Evolutionary conservation across 2,797 vertebrate species (phyloP), one percentile per base, ranked within the genome.

Genomic region (Balearica regulorum): DNA sequence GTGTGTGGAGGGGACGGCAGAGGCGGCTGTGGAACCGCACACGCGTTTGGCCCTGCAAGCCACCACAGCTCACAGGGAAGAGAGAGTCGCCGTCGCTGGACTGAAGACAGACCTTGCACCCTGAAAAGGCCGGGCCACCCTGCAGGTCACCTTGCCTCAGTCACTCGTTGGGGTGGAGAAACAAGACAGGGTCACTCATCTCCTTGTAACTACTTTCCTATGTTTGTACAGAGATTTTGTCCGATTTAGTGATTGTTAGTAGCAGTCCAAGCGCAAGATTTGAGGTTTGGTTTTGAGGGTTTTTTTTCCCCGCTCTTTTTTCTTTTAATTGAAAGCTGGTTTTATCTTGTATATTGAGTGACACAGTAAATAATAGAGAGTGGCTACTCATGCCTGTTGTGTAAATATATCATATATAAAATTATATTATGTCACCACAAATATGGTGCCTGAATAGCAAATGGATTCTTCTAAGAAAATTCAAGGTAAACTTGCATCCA

Each of bases 371-470:
- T 86, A 84, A 87, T n/a, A 93, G 77, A 93, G 82, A 94, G 58
- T 89, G 76, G 75, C 88, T 95, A 94, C 77, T 92, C 4, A 10
- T 84, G 75, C 86, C 93, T 92, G 37, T 84, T 83, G 64, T 95
- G 92, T 97, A 96, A 96, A 96, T 97, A 96, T 85, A 87, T 87
- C 83, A 76, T 90, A 92, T 92, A 87, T 69, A 93, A 85, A 93
- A 89, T 86, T 91, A 94, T 58, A 57, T 93, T 94, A 83, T 51
- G 78, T 83, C 95, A 97, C 92, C 95, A 95, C 66, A 93, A 86
- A 80, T 90, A 91, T 60, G 90, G 83, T 91, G 83, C 78, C 95
- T 75, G 46, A 96, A 96, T 48, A 85, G 53, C 33, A 97, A 95
- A 93, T 89, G 41, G 89, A 93, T 96, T 93, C 86, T 87, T 87